A percentile compares a stretch with the other conserved stretches of the same genome.
Evolutionary conservation across 92 coral and sea anemone species (phyloP).

Genomic region (Epizoanthus scotinus): DNA sequence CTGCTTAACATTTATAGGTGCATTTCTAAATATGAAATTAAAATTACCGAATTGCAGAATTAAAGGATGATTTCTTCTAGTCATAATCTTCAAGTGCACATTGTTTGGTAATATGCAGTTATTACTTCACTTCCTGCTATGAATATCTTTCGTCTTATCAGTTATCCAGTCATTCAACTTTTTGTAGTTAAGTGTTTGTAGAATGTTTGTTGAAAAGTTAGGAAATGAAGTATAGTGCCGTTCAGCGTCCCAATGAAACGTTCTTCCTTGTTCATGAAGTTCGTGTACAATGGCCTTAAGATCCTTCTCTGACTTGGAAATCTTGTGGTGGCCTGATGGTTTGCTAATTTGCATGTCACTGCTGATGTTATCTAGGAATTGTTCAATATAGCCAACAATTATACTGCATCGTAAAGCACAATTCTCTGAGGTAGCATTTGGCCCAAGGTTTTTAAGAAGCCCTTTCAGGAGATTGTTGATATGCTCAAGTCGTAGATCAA

Average conservation of each 20-base stretch:
- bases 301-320: slow-evolving; percentile 3
- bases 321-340: slow-evolving; percentile 54
- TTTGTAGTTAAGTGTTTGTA: neutral
- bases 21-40: too few relatives aligned
- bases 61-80: too few relatives aligned
- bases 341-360: slow-evolving; percentile 20
- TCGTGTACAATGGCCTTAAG: slow-evolving; percentile 27
- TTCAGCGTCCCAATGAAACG: slow-evolving; percentile 15
- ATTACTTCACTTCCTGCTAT: too few relatives aligned
- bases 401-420: slow-evolving; percentile 36
- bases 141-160: slow-evolving; percentile 16
- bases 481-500: slow-evolving; percentile 54
- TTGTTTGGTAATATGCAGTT: too few relatives aligned
- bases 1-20: too few relatives aligned
- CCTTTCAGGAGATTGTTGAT: slow-evolving; percentile 24
- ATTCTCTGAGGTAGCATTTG: slow-evolving; percentile 9
- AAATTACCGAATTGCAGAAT: too few relatives aligned
- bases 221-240: slow-evolving; percentile 11
- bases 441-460: slow-evolving; percentile 32
- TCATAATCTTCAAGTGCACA: too few relatives aligned
- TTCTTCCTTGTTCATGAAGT: slow-evolving; percentile 29
- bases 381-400: neutral
- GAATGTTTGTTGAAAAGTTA: slow-evolving; percentile 19
- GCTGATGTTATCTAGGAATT: slow-evolving; percentile 29
- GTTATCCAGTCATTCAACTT: slow-evolving; percentile 27